Percentiles rank a stretch among this genome's conserved stretches.
Evolutionary conservation across 2,113 vertebrate genomes (phyloP).

Genomic region (Lota lota): DNA sequence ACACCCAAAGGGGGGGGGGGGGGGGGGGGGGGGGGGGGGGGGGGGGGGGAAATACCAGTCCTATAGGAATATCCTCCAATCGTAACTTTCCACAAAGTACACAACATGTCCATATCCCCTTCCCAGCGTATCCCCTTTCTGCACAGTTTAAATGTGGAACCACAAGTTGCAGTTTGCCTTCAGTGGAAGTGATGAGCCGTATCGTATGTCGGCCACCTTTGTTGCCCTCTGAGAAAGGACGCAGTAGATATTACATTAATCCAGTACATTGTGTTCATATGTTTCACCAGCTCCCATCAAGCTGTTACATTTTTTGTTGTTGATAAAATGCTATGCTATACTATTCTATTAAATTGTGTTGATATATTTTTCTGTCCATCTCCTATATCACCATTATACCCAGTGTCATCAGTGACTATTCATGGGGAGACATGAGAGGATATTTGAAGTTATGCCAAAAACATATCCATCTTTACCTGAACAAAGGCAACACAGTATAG

Average conservation of each 20-base stretch:
- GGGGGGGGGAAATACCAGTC: no score
- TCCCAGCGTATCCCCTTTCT: constrained; percentile 60
- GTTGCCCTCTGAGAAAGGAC: constrained; percentile 7
- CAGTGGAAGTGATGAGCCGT: constrained; percentile 16
- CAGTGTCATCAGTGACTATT: no score
- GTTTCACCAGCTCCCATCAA: background rate
- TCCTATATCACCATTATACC: no score
- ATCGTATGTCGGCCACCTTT: constrained; percentile 32
- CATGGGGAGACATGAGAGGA: no score
- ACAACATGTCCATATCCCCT: constrained; percentile 10
- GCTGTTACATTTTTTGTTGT: background rate
- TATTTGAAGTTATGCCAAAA: no score
- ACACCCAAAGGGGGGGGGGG: background rate
- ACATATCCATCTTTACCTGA: no score
- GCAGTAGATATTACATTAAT: constrained; percentile 8
- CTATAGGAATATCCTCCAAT: no score
- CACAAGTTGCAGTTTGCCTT: constrained; percentile 21
- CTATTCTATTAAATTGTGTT: background rate
- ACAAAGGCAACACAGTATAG: no score
- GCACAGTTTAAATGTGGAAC: constrained; percentile 23
- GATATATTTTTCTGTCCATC: background rate
- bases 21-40: background rate
- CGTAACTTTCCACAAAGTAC: constrained; percentile 13
- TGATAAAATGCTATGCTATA: background rate
- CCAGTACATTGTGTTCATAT: background rate